phyloP scores from a whole-genome alignment of 2,797 vertebrate species.

The Myiothlypis coronata region DNA sequence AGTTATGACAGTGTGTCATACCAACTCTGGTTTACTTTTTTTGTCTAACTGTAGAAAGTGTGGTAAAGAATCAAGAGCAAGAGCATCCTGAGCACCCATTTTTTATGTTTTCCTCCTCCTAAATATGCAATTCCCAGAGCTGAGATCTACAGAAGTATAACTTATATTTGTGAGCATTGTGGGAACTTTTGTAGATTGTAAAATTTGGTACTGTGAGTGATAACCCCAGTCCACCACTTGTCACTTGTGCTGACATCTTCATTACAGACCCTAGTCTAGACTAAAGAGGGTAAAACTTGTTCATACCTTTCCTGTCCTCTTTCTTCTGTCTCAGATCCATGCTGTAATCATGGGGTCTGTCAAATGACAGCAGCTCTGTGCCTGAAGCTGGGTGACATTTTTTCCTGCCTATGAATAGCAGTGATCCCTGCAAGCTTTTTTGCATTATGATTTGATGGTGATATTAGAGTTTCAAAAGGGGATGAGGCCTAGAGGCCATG shows the following conservation, averaged over 20 bases:
- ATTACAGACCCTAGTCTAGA: background rate
- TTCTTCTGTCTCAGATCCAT: background rate
- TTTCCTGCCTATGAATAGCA: background rate
- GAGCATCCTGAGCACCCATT: background rate
- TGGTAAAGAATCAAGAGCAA: background rate
- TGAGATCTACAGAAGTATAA: background rate
- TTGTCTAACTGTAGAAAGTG: slow-evolving; percentile 4
- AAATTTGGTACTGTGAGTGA: background rate
- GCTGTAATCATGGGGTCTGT: background rate
- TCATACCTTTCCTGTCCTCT: background rate
- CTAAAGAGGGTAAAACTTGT: background rate
- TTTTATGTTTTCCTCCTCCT: slow-evolving; percentile 5
- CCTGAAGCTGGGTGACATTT: background rate
- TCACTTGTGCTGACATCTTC: background rate
- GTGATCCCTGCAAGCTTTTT: background rate
- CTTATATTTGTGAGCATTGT: background rate
- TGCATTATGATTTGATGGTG: background rate
- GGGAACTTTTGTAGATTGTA: background rate
- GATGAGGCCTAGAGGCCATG: background rate
- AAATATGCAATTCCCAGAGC: background rate
- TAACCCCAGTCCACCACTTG: background rate
- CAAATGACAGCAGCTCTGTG: background rate
- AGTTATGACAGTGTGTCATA: slow-evolving; percentile 24
- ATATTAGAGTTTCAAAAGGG: background rate
- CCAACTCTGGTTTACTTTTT: slow-evolving; percentile 12